Percentiles rank a stretch among this genome's conserved stretches.
Evolutionary conservation across 2,113 vertebrate genomes (phyloP).

Genomic region (Periophthalmus modestus): DNA sequence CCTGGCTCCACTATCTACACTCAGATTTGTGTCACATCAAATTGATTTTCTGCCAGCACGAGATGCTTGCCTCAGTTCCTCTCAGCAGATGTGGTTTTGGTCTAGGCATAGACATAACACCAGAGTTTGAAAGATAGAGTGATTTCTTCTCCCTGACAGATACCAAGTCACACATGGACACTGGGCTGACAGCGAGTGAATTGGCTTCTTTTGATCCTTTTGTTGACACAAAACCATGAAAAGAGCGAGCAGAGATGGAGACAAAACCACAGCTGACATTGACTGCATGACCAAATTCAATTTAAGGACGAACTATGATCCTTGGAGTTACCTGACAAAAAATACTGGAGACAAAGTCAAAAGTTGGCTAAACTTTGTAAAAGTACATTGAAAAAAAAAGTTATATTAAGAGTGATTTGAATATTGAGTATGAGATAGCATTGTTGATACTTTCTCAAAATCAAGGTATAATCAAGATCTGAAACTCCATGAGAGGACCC

Average conservation of each 20-base stretch:
- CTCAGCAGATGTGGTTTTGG: conserved; percentile 10
- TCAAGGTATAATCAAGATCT: not conserved
- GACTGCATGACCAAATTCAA: not conserved
- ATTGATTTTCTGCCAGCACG: conserved; percentile 12
- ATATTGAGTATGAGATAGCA: not conserved
- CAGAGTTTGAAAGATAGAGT: conserved; percentile 24
- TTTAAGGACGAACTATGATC: no score
- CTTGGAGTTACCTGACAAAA: conserved; percentile 17
- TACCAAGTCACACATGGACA: conserved; percentile 5
- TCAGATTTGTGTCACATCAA: conserved; percentile 5
- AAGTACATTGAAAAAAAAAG: not conserved
- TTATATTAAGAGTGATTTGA: not conserved
- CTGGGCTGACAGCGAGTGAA: conserved; percentile 16
- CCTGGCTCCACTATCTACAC: conserved; percentile 6
- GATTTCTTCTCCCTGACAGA: conserved; percentile 7
- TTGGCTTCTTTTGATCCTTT: conserved; percentile 53
- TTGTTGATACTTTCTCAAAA: not conserved
- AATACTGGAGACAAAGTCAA: not conserved
- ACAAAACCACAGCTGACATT: conserved; percentile 20
- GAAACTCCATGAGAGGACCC: not conserved
- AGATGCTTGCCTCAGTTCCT: not conserved
- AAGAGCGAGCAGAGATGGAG: conserved; percentile 54
- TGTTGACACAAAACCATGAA: conserved; percentile 41
- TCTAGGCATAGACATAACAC: conserved; percentile 34
- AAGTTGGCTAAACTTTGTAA: not conserved